These are phyloP conservation scores for Amniataba percoides DNA, from an alignment of 2,797 vertebrate genomes.

Conservation along the genomic window DNA sequence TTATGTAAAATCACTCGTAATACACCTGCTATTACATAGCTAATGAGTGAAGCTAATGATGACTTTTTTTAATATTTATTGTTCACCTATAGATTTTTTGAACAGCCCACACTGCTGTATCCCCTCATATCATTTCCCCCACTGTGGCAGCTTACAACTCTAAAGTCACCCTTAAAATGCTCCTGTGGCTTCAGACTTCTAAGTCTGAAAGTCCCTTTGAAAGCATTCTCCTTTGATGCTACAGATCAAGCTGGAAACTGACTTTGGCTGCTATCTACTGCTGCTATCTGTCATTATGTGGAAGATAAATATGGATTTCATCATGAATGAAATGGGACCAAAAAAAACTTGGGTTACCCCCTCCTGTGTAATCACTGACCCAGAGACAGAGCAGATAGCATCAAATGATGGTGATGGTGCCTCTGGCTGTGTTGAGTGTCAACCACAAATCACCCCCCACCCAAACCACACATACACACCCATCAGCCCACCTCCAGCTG, in stretches of 20 bases:
- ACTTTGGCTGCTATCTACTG: slow-evolving; percentile 45
- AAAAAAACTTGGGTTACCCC: slow-evolving; percentile 18
- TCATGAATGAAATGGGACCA: slow-evolving; percentile 36
- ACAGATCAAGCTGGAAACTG: slow-evolving; percentile 56
- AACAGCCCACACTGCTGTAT: not conserved
- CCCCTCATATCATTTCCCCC: slow-evolving; percentile 11
- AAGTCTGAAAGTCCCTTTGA: slow-evolving; percentile 52
- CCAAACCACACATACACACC: slow-evolving; percentile 3
- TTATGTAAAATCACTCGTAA: slow-evolving; percentile 12
- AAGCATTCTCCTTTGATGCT: slow-evolving; percentile 52
- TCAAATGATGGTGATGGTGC: slow-evolving; percentile 50
- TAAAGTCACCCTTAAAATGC: slow-evolving; percentile 40
- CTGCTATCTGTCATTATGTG: slow-evolving; percentile 40
- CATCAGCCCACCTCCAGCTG: slow-evolving; percentile 23
- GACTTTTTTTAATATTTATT: slow-evolving; percentile 23
- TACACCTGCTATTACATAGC: not conserved
- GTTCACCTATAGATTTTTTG: not conserved
- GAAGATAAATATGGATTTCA: slow-evolving; percentile 54
- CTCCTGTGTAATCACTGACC: slow-evolving; percentile 38
- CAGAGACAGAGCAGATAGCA: slow-evolving; percentile 50
- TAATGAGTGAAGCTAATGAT: not conserved
- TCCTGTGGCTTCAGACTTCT: slow-evolving; percentile 40
- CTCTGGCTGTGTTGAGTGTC: slow-evolving; percentile 20
- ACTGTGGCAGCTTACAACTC: slow-evolving; percentile 27
- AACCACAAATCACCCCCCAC: slow-evolving; percentile 1